These are phyloP conservation scores for Byasa hedistus DNA, from an alignment of 2,888 invertebrate species.

Conservation along the genomic window DNA sequence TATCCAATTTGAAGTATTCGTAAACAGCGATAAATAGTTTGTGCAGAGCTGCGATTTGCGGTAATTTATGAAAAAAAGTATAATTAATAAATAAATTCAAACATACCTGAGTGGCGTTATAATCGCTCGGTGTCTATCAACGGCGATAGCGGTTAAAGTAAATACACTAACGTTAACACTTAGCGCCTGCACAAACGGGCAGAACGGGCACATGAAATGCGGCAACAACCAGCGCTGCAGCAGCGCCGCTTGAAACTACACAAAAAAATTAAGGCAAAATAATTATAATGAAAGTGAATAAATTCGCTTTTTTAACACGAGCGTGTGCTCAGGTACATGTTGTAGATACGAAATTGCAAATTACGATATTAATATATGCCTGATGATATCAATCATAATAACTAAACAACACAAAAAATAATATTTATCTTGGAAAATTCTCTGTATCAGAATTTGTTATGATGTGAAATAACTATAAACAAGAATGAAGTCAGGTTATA, in stretches of 20 bases:
- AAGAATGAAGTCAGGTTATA: too few relatives aligned
- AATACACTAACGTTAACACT: constrained; percentile 94
- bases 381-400: too few relatives aligned
- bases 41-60: background rate
- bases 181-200: constrained; percentile 92
- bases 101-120: constrained; percentile 85
- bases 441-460: too few relatives aligned
- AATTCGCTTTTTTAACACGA: too few relatives aligned
- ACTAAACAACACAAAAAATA: too few relatives aligned
- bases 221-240: constrained; percentile 93
- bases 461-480: too few relatives aligned
- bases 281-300: too few relatives aligned
- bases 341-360: too few relatives aligned
- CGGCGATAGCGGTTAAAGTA: constrained; percentile 91
- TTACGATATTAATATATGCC: too few relatives aligned
- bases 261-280: constrained; percentile 31
- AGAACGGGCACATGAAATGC: constrained; percentile 92
- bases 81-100: constrained; percentile 5
- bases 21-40: background rate
- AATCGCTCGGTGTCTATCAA: constrained; percentile 90
- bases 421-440: too few relatives aligned
- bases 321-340: too few relatives aligned
- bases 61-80: background rate
- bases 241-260: constrained; percentile 91
- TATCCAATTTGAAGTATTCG: too few relatives aligned